Base-by-base conservation (phyloP, 2,113 vertebrate species). In the Procavia capensis region DNA sequence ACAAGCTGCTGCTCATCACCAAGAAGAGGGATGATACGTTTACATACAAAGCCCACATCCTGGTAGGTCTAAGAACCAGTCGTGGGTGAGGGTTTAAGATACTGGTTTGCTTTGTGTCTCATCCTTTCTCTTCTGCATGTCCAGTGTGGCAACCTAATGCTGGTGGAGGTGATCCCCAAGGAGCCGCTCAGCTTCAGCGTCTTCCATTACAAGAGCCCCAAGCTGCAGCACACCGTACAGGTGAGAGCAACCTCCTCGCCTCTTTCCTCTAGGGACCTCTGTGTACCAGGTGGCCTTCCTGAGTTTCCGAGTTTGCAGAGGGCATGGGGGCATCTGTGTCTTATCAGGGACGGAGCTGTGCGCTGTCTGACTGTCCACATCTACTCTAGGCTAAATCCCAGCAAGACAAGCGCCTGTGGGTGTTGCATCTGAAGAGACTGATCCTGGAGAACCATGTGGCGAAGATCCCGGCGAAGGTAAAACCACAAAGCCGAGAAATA, bases 181-280 rank as follows among this genome's bases (percentile, higher is more conserved):
- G 99, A 99, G 78, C 99, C 99, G 0, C 98, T 99, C 94, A 99
- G 99, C 97, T 99, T 99, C 98, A 99, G 99, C 1, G 99, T 99
- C 92, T 99, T 99, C 98, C 99, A 99, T 97, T 99, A 99, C 98
- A 99, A 99, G 99, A 99, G 99, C 96, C 99, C 99, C 95, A 99
- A 99, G 98, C 98, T 99, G 90, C 99, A 99, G 86, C 99, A 99
- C 97, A 99, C 99, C 0, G 99, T 99, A 2, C 99, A 99, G 99
- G 99, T 99, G 99, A 27, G 6, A 41, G 54, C 70, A 0, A 1
- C 0, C 5, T 1, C 74, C 3, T 1, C 29, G 0, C 4, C 27
- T 3, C 63, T n/a, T 64, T 3, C 9, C 31, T 0, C 22, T 43
- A 14, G 17, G 8, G 66, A 39, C 45, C 45, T 27, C 24, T 22